Evolutionary conservation across 2,113 vertebrate genomes (phyloP), one percentile per base, ranked within the genome.

Genomic region (Chaetops frenatus): DNA sequence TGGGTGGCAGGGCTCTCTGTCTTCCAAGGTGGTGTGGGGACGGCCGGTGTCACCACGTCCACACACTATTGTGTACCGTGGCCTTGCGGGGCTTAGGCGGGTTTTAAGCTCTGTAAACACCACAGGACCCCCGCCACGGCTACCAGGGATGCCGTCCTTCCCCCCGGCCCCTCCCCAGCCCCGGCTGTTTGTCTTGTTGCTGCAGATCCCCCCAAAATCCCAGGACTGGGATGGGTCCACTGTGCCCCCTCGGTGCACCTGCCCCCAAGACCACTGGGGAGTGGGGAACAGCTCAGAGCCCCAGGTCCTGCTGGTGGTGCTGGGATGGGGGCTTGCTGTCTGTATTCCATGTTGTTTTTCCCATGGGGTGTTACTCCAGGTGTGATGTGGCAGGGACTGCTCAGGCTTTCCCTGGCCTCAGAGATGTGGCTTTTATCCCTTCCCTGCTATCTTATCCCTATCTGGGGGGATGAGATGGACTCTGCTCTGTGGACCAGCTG

Each of bases 1-100:
- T 99, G 99, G 98, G 99, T 99, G 99, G 99, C 98, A 98, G 97
- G 97, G 97, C 95, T 94, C 95, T 95, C 96, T 95, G 92, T 94
- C 85, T 97, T 97, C 97, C 92, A 95, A 97, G 96, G 96, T 96
- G 97, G 97, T 95, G 95, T 92, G 96, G 91, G 95, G 94, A 92
- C 66, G 80, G 94, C 87, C 71, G 69, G 96, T 96, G 96, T 96
- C 96, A 97, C 95, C 97, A 97, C 92, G 89, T 97, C 98, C 97
- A 97, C 96, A 96, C 74, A 16, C 96, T 97, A 96, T 95, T 96
- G 96, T 98, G 95, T 67, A n/a, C 94, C 10, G 44, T 97, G 96
- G 94, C 96, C 96, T 94, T 81, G 94, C 25, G 11, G 91, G 77
- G 94, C 94, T 95, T 86, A 94, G 94, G 91, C 67, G 4, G 60